Conservation (phyloP, 2,888 invertebrate species). For the Lottia scabra region DNA sequence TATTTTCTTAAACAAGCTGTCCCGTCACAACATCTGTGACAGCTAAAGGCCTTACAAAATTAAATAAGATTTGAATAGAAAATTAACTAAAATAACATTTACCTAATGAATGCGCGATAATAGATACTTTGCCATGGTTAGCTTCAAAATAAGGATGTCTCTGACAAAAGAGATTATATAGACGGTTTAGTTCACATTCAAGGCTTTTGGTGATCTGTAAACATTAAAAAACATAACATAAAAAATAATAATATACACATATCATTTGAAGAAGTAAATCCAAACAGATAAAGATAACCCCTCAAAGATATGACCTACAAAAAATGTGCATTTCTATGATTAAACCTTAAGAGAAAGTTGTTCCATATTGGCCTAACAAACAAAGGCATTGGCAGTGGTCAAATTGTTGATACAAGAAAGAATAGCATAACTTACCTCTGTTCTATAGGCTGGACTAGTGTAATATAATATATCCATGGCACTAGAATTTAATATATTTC, state of each 20-base stretch:
- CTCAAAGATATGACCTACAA: too few species aligned
- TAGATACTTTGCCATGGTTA: slow-evolving; percentile 75
- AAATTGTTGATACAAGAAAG: too few species aligned
- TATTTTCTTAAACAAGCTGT: background rate
- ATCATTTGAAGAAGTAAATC: too few species aligned
- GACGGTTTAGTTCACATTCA: slow-evolving; percentile 75
- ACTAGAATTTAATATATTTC: slow-evolving; percentile 77
- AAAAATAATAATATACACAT: too few species aligned
- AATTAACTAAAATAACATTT: slow-evolving; percentile 11
- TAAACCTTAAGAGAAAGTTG: too few species aligned
- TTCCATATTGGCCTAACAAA: background rate
- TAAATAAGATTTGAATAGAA: background rate
- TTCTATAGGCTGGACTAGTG: slow-evolving; percentile 78
- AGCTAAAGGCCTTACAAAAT: background rate
- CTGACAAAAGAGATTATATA: slow-evolving; percentile 74
- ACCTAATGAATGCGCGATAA: slow-evolving; percentile 79
- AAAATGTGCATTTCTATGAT: too few species aligned
- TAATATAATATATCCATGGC: slow-evolving; percentile 83
- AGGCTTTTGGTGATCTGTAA: slow-evolving; percentile 75
- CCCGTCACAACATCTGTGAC: background rate
- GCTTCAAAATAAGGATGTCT: slow-evolving; percentile 77
- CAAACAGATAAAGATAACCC: too few species aligned
- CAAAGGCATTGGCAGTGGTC: background rate
- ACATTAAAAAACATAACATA: background rate
- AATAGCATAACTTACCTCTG: slow-evolving; percentile 74